A percentile compares a stretch with the other conserved stretches of the same genome.
phyloP scores from a whole-genome alignment of 1,140 invertebrate genomes.

The Pissodes strobi region DNA sequence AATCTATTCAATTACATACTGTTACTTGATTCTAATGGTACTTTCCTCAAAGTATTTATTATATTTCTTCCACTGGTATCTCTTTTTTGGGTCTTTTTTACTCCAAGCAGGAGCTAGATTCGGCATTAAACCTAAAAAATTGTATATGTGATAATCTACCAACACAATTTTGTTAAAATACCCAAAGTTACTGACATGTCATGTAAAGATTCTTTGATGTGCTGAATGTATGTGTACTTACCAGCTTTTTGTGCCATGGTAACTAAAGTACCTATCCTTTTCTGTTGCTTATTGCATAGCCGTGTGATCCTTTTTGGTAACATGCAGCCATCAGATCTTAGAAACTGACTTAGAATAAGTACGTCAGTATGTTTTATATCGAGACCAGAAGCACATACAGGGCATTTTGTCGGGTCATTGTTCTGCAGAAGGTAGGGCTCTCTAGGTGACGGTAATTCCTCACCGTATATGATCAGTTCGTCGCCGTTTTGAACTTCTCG shows the following conservation, averaged over 20 bases:
- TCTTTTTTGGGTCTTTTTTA: constrained; percentile 70
- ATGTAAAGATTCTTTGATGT: too few relatives aligned
- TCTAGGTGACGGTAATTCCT: constrained; percentile 63
- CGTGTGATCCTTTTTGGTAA: constrained; percentile 78
- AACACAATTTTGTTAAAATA: not conserved
- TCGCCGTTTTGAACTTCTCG: constrained; percentile 61
- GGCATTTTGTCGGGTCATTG: constrained; percentile 59
- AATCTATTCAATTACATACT: not conserved
- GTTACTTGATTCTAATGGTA: constrained; percentile 67
- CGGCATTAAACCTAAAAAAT: constrained; percentile 79
- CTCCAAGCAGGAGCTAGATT: constrained; percentile 66
- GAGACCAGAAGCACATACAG: constrained; percentile 68
- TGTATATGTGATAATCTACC: constrained; percentile 46
- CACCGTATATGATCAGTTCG: constrained; percentile 66
- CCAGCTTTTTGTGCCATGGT: constrained; percentile 90
- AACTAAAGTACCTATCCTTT: constrained; percentile 73
- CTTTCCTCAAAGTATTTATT: constrained; percentile 82
- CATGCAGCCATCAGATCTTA: constrained; percentile 80
- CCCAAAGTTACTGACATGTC: too few relatives aligned
- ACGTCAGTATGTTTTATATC: constrained; percentile 88
- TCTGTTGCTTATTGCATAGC: constrained; percentile 79
- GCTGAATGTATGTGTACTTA: too few relatives aligned
- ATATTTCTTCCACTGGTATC: constrained; percentile 70
- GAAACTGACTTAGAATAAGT: constrained; percentile 86
- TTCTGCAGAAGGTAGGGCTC: constrained; percentile 62